Evolutionary conservation across 2,888 invertebrate species (phyloP), one percentile per base, ranked within the genome.

Genomic region (Octodonta nipae): DNA sequence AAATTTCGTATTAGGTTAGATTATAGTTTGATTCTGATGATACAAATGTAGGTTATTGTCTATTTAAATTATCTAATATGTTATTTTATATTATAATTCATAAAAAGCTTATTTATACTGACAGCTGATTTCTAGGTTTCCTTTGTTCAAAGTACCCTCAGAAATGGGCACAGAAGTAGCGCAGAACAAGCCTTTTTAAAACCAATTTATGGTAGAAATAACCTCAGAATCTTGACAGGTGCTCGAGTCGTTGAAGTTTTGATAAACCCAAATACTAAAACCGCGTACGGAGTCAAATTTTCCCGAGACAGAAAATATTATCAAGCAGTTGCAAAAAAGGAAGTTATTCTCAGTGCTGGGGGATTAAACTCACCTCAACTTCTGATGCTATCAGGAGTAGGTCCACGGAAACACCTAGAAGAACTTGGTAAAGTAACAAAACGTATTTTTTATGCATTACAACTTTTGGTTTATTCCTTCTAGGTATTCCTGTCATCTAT

Each of bases 321-420:
- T 14, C 42, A 29, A 5, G 73, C 73, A 1, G 60, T 55, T 30
- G 83, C 80, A 0, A 68, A 67, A 1, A 83, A 78, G 54, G 88
- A 88, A 63, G 78, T 93, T 0, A 80, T 92, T 33, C 51, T 91
- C 11, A 78, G 83, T n/a, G 86, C 85, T 3, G 92, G 92, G 0
- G 73, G 88, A 2, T 78, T 93, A 42, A 85, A 84, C 48, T 82
- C 87, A 0, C 88, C 92, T 0, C 91, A 93, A 57, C 56, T 93
- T 2, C 67, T 93, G 5, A 85, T 91, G 84, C 58, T 92, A 4
- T 87, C 87, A 4, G 54, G 54, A 1, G 57, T 79, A 6, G 79
- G 79, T 0, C 78, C 79, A 2, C 65, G 58, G 43, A 56, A 68
- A 2, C 74, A 78, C 43, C 53, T 79, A 28, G 49, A 68, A 37